Percentiles rank a stretch among this genome's conserved stretches.
Conservation (phyloP, 2,797 vertebrate genomes). For the Graptemys geographica region DNA sequence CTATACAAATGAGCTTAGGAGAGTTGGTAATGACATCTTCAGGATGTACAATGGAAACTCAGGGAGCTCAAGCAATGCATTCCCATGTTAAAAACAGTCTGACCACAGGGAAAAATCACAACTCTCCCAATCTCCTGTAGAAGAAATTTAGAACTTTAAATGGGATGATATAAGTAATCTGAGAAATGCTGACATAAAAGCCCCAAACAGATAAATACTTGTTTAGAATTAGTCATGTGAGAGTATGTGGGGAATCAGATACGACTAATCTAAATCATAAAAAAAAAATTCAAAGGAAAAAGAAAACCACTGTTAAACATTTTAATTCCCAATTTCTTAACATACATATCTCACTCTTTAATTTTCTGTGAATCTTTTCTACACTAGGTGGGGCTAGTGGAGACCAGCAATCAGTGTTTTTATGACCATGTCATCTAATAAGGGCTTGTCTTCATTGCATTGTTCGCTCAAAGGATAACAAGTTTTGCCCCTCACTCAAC, state of each 20-base stretch:
- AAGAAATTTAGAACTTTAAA: background rate
- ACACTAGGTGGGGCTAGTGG: background rate
- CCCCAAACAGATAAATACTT: background rate
- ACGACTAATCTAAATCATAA: background rate
- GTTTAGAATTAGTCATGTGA: background rate
- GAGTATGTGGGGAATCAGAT: background rate
- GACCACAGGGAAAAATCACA: background rate
- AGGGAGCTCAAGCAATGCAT: background rate
- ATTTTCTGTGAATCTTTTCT: background rate
- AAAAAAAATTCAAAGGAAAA: too few species aligned
- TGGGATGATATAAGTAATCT: background rate
- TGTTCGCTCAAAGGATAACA: too few species aligned
- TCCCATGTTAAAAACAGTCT: background rate
- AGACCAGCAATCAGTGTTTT: background rate
- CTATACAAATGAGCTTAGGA: background rate
- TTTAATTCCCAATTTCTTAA: background rate
- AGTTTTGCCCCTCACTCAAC: too few species aligned
- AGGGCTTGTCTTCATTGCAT: too few species aligned
- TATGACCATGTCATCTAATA: background rate
- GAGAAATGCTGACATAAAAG: background rate
- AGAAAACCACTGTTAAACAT: background rate
- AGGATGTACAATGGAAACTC: background rate
- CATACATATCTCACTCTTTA: accelerated
- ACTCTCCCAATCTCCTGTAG: too few species aligned
- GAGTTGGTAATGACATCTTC: conserved; percentile 31